Evolutionary conservation across 2,888 invertebrate species (phyloP), one percentile per base, ranked within the genome.

Genomic region (Synanthedon andrenaeformis): DNA sequence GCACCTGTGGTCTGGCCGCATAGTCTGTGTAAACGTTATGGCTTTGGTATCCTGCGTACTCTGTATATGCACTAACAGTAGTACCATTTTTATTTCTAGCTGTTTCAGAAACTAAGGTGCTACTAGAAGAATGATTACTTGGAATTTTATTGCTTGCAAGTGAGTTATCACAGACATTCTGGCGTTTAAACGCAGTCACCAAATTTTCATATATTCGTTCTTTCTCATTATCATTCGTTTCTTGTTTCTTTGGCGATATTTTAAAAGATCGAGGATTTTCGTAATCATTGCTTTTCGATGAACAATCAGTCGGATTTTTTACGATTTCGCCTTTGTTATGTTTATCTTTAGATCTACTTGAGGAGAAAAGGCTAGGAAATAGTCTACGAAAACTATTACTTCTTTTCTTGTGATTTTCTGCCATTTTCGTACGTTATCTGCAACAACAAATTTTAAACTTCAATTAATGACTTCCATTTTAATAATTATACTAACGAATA

Each of bases 201-300:
- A 86, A 70, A 61, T 86, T 86, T 75, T 86, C 86, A 61, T 86
- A 86, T 62, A 84, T 79, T 59, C 78, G 69, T 61, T 82, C 80
- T 57, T 64, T 69, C 3, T 35, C 35, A 64, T 69, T 70, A 55
- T 60, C 62, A 41, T 62, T 57, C 12, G 51, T 45, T n/a, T 57
- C 58, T 61, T 68, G 58, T 51, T 54, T 72, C 61, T 73, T 75
- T 51, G 65, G 63, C 63, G 63, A 76, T 60, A 56, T 54, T 19
- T 72, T 68, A 62, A 66, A 58, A 45, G 63, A 55, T 57, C 73
- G 75, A 54, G 81, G 80, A 62, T 70, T 77, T 57, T 81, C 76
- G 67, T 85, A 83, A 57, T 78, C 76, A 67, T 85, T 83, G 57
- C 66, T 66, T 58, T 65, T 69, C 11, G 62, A 54, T 52, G 62